phyloP scores from a whole-genome alignment of 2,888 invertebrate species.

The Punctoribates punctum region DNA sequence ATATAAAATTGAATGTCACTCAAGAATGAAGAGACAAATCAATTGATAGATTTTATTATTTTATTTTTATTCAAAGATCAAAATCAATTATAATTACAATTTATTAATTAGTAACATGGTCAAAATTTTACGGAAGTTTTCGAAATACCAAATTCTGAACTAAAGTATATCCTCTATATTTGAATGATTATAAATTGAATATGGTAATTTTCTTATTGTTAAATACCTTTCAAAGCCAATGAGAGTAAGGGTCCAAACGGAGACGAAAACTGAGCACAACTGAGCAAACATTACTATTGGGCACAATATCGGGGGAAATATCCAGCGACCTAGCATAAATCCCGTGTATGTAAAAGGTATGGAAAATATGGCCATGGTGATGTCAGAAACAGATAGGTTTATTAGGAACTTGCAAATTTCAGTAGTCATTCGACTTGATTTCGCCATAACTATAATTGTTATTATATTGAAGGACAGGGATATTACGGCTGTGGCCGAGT shows the following conservation, averaged over 20 bases:
- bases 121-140: too few species aligned
- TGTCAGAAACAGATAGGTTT: constrained; percentile 75
- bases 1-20: too few species aligned
- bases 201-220: too few species aligned
- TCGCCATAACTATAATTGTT: constrained; percentile 55
- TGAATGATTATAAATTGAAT: too few species aligned
- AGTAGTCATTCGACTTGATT: constrained; percentile 52
- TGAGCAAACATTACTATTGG: constrained; percentile 56
- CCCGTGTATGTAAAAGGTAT: constrained; percentile 71
- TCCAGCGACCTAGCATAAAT: constrained; percentile 52
- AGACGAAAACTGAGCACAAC: constrained; percentile 55
- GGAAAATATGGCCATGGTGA: constrained; percentile 81
- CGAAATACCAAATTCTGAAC: too few species aligned
- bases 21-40: too few species aligned
- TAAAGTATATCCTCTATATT: too few species aligned
- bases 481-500: constrained; percentile 55
- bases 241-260: constrained; percentile 56
- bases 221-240: constrained; percentile 56
- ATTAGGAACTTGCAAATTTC: constrained; percentile 64
- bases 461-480: constrained; percentile 56
- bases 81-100: too few species aligned
- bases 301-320: constrained; percentile 56
- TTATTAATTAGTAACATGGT: too few species aligned
- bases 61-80: too few species aligned
- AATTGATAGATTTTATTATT: too few species aligned